A percentile compares a stretch with the other conserved stretches of the same genome.
These are phyloP conservation scores for Silurus glanis DNA, from an alignment of 2,113 vertebrate species.

Conservation along the genomic window DNA sequence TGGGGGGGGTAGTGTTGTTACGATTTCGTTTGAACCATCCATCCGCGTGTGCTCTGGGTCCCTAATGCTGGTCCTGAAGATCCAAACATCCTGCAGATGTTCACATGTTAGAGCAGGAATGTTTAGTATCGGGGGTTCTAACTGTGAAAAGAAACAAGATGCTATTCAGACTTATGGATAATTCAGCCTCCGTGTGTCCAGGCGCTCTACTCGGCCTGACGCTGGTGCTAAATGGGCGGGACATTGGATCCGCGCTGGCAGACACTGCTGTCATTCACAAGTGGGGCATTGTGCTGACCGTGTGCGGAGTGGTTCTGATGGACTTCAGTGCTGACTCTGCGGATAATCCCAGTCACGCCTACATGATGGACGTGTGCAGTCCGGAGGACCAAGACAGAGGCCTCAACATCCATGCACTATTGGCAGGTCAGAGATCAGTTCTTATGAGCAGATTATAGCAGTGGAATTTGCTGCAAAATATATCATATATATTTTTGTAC, in stretches of 20 bases:
- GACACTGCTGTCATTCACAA: constrained; percentile 85
- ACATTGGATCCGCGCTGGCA: constrained; percentile 81
- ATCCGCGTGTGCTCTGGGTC: neutral
- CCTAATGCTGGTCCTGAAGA: neutral
- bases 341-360: constrained; percentile 94
- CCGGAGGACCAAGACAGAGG: constrained; percentile 93
- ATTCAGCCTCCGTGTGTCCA: constrained; percentile 50
- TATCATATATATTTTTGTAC: neutral
- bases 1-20: too few species aligned
- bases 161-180: neutral
- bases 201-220: constrained; percentile 88
- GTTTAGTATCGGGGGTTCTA: neutral
- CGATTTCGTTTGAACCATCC: neutral
- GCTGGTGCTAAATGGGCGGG: constrained; percentile 88
- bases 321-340: constrained; percentile 97
- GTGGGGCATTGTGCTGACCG: constrained; percentile 90
- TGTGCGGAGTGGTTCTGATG: constrained; percentile 95
- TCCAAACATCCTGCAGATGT: neutral
- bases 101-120: neutral
- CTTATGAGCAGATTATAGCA: neutral
- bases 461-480: neutral
- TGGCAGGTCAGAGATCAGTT: constrained; percentile 78
- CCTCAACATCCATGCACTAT: constrained; percentile 90
- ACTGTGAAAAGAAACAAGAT: neutral
- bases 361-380: constrained; percentile 98